Conservation (phyloP, 2,888 invertebrate genomes). For the Eristalis pertinax region DNA sequence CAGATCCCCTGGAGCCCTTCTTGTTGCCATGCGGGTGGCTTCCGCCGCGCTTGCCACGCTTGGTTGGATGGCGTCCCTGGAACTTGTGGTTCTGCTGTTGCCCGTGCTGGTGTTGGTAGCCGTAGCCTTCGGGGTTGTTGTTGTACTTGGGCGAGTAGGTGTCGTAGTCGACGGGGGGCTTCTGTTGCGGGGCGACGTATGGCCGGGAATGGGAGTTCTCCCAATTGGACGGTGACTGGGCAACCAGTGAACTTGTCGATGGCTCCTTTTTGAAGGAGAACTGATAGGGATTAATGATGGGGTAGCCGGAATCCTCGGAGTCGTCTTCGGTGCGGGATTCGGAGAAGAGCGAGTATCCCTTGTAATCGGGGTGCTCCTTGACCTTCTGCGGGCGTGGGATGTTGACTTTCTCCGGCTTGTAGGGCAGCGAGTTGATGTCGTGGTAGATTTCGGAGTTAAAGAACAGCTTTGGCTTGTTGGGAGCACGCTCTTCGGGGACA, state of each 20-base stretch:
- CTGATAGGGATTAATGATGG: slow-evolving; percentile 78
- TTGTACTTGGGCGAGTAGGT: slow-evolving; percentile 81
- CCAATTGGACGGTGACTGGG: slow-evolving; percentile 72
- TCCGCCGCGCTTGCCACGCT: slow-evolving; percentile 79
- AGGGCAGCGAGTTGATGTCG: slow-evolving; percentile 80
- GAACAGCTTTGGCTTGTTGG: slow-evolving; percentile 78
- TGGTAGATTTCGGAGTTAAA: slow-evolving; percentile 81
- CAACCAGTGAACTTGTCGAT: slow-evolving; percentile 64
- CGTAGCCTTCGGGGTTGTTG: slow-evolving; percentile 81
- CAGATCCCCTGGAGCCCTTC: slow-evolving; percentile 69
- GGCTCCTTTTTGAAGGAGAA: slow-evolving; percentile 78
- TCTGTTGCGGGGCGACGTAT: slow-evolving; percentile 31
- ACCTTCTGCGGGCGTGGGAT: slow-evolving; percentile 43
- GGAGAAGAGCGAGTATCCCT: slow-evolving; percentile 78
- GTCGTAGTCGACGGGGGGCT: slow-evolving; percentile 76
- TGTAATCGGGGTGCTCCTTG: slow-evolving; percentile 76
- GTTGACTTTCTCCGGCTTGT: slow-evolving; percentile 76
- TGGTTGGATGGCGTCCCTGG: slow-evolving; percentile 74
- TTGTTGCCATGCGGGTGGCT: slow-evolving; percentile 69
- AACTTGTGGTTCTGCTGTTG: slow-evolving; percentile 63
- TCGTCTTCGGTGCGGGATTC: slow-evolving; percentile 75
- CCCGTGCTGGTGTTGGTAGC: slow-evolving; percentile 78
- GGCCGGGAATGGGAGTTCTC: slow-evolving; percentile 73
- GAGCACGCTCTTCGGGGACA: slow-evolving; percentile 74
- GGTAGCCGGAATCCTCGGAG: slow-evolving; percentile 77